Evolutionary conservation across 2,888 invertebrate species (phyloP), one percentile per base, ranked within the genome.

Genomic region (Balanococcus diminutus): DNA sequence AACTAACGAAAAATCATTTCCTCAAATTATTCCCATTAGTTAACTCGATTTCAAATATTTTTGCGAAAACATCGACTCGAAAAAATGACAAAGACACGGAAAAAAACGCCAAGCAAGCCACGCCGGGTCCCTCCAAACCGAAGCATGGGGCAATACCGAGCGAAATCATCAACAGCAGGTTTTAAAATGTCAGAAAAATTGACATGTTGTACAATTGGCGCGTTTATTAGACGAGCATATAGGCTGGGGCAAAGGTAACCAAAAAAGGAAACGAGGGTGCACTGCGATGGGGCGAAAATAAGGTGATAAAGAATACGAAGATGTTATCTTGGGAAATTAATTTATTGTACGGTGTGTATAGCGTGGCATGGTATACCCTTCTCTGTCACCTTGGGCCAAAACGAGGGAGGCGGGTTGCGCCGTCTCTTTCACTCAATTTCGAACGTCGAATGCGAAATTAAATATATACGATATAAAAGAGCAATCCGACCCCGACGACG

Each of bases 261-360:
- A n/a, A n/a, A n/a, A n/a, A n/a, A n/a, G n/a, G n/a, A n/a, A n/a
- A n/a, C n/a, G n/a, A n/a, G n/a, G 22, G 56, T 11, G 11, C 22
- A 56, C 8, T 16, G 56, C 19, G 56, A 6, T 14, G 56, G 22
- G 19, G 56, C 56, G 56, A 56, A 56, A 56, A 56, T 22, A 56
- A 22, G 56, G 19, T 56, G 56, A 56, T 19, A 56, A 56, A 22
- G 56, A 8, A 19, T 42, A 42, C 42, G 56, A 22, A 22, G 56
- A 56, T 56, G 56, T 56, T 56, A 56, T 56, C 56, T 56, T 56
- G 56, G 42, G 56, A 56, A 56, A 56, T 56, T 56, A 56, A 56
- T 56, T 56, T 56, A 22, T 19, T 11, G 42, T 42, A 42, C 11
- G 42, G 42, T 16, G 42, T 16, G 42, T 14, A 42, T 16, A 42